Conservation (phyloP, 2,888 invertebrate genomes). For the Orthosia gothica region DNA sequence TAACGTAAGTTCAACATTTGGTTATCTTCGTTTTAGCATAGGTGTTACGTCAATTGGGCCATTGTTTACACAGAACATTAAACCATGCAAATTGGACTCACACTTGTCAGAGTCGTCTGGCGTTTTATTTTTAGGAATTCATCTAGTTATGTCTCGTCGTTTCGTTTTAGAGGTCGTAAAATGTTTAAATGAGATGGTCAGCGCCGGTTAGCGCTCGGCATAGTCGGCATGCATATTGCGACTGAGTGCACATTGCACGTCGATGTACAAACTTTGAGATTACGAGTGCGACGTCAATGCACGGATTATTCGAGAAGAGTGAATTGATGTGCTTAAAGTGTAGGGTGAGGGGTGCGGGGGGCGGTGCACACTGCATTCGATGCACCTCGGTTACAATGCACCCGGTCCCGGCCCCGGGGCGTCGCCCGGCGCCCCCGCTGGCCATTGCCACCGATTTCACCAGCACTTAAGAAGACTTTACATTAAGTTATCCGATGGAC, state of each 20-base stretch:
- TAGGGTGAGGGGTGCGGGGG: constrained; percentile 64
- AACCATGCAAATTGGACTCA: constrained; percentile 24
- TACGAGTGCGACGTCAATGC: constrained; percentile 86
- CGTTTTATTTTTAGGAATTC: constrained; percentile 44
- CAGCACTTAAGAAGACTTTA: constrained; percentile 76
- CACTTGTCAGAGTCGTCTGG: constrained; percentile 21
- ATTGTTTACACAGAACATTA: constrained; percentile 11
- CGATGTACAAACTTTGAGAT: constrained; percentile 78
- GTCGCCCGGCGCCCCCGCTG: constrained; percentile 74
- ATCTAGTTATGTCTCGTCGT: constrained; percentile 58
- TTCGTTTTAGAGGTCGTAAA: constrained; percentile 69
- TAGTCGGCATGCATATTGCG: constrained; percentile 74
- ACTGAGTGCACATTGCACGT: constrained; percentile 73
- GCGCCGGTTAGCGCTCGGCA: constrained; percentile 59
- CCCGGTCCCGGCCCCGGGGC: constrained; percentile 66
- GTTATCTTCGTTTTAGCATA: constrained; percentile 2
- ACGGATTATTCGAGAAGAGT: constrained; percentile 87
- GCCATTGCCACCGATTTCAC: constrained; percentile 85
- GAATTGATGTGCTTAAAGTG: constrained; percentile 77
- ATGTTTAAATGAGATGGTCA: constrained; percentile 71
- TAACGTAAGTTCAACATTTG: background rate
- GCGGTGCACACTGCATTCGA: constrained; percentile 77
- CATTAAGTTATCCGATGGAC: constrained; percentile 60
- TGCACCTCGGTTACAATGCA: constrained; percentile 82
- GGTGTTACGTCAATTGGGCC: background rate